Conservation (phyloP, 1,140 invertebrate species). For the Epicauta chinensis region DNA sequence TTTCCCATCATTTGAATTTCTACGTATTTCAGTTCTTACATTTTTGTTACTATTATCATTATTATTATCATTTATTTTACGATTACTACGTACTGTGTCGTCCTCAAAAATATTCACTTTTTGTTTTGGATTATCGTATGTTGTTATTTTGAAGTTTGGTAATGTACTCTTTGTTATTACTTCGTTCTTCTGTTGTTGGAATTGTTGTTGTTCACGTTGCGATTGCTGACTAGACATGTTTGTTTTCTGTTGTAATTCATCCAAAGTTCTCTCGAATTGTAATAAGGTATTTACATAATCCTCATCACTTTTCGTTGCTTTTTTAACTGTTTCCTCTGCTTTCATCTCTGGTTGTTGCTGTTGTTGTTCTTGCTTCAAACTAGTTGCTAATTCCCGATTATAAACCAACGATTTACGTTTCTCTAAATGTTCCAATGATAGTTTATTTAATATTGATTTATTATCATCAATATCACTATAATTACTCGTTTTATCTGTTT, state of each 20-base stretch:
- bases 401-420: conserved; percentile 40
- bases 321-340: background rate
- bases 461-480: conserved; percentile 29
- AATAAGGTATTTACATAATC: conserved; percentile 2
- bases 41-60: too few species aligned
- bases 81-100: conserved; percentile 40
- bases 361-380: conserved; percentile 30
- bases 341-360: too few species aligned
- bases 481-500: conserved; percentile 28
- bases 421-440: conserved; percentile 39
- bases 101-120: conserved; percentile 43
- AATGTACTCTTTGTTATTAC: conserved; percentile 8
- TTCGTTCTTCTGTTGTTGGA: background rate
- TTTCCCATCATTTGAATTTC: conserved; percentile 1
- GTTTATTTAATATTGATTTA: conserved; percentile 32
- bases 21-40: conserved; percentile 3
- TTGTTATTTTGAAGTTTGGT: conserved; percentile 39
- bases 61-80: too few species aligned
- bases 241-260: conserved; percentile 13
- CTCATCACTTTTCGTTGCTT: background rate
- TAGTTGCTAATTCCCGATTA: conserved; percentile 41
- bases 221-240: conserved; percentile 11
- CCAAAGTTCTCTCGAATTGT: conserved; percentile 10
- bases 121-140: conserved; percentile 40
- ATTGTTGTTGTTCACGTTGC: background rate